A percentile compares a stretch with the other conserved stretches of the same genome.
Evolutionary conservation across 2,113 vertebrate species (phyloP).

Genomic region (Mionectes macconnelli): DNA sequence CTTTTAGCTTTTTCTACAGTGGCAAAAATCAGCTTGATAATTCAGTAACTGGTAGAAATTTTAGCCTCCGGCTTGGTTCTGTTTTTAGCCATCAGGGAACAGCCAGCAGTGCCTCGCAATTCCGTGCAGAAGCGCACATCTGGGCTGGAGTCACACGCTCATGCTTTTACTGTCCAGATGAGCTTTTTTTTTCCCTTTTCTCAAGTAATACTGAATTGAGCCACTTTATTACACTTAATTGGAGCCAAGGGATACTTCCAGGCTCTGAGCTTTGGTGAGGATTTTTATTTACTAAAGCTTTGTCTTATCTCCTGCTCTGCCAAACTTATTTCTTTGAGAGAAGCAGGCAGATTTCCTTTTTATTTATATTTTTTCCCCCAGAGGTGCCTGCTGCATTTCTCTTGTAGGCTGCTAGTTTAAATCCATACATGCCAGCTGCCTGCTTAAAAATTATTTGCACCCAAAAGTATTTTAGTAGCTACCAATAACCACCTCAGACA

Average conservation of each 20-base stretch:
- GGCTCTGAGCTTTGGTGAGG: neutral
- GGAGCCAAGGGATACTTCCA: conserved; percentile 20
- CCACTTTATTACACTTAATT: conserved; percentile 52
- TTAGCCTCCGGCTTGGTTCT: neutral
- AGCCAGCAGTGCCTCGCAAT: neutral
- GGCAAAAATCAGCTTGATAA: neutral
- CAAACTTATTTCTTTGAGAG: neutral
- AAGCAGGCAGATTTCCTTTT: neutral
- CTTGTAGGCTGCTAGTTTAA: neutral
- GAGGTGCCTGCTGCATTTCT: neutral
- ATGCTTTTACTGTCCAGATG: neutral
- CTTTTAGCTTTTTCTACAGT: neutral
- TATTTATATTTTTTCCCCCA: neutral
- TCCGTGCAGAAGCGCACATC: neutral
- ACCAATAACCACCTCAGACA: neutral
- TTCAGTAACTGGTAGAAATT: neutral
- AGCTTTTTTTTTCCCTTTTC: neutral
- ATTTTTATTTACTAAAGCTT: neutral
- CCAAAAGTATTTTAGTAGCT: neutral
- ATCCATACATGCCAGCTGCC: neutral
- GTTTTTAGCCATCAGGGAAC: neutral
- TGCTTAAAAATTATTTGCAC: neutral
- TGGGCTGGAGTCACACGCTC: conserved; percentile 33
- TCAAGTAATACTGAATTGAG: conserved; percentile 45
- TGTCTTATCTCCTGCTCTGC: neutral